Conservation (phyloP, 1,140 invertebrate genomes). For the Zaprionus nigranus region DNA sequence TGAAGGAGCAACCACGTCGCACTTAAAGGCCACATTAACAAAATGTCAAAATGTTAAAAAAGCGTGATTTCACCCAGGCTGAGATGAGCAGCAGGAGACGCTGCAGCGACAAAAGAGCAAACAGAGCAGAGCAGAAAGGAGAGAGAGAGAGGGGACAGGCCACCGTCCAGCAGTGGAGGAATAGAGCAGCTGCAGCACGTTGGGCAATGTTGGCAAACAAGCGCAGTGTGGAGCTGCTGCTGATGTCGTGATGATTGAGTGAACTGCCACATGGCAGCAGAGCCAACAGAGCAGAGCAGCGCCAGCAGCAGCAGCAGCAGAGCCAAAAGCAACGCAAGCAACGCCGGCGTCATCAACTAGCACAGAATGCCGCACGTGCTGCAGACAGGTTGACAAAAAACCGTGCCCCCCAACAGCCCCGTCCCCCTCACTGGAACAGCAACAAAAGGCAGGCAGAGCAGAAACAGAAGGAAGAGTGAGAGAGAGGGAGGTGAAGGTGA, state of each 20-base stretch:
- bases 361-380: constrained; percentile 67
- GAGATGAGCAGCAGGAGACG: constrained; percentile 23
- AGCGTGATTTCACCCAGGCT: constrained; percentile 65
- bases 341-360: constrained; percentile 25
- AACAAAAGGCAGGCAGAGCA: neutral
- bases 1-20: neutral
- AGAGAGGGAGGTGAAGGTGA: neutral
- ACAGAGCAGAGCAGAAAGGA: constrained; percentile 17
- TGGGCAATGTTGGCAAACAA: constrained; percentile 71
- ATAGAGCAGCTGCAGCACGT: constrained; percentile 14
- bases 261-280: constrained; percentile 74
- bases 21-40: constrained; percentile 69
- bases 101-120: constrained; percentile 49
- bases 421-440: too few species aligned
- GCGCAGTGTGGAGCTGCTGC: constrained; percentile 58
- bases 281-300: constrained; percentile 2
- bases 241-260: constrained; percentile 78
- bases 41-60: constrained; percentile 81
- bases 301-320: constrained; percentile 18
- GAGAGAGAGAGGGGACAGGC: neutral
- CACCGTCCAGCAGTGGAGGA: neutral
- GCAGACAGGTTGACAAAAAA: constrained; percentile 83
- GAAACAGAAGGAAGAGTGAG: neutral
- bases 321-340: constrained; percentile 7
- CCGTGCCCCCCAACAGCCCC: constrained; percentile 51